Evolutionary conservation across 23 tunicate species (phyloP), one percentile per base, ranked within the genome.

Genomic region (Styela clava): DNA sequence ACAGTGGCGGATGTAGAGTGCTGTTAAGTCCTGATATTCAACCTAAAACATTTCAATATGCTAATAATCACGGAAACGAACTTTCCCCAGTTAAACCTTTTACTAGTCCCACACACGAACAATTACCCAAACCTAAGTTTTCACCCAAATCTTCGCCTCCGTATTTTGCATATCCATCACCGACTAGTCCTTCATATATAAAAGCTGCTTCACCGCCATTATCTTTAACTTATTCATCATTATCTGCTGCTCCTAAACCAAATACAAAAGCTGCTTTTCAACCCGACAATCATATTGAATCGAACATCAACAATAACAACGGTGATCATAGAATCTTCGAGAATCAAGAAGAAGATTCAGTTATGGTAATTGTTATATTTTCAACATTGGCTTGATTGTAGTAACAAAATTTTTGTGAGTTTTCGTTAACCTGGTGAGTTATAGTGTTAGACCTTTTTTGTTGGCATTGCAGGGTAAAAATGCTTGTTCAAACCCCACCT

Each of bases 1-100:
- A 32, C n/a, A 44, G 37, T 25, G 81, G 81, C 20, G 64, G 65
- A 76, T 37, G 81, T 56, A 36, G 65, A 33, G 81, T 76, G n/a
- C 22, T 27, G 18, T n/a, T 76, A 0, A 76, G 81, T 44, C 81
- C 52, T 7, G 81, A 44, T 0, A 22, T 27, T 1, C 71, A 67
- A 67, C 16, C 30, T 67, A 67, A 29, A 25, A 29, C 71, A 16
- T 29, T 67, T 27, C 71, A 25, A 67, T 67, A 29, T 29, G 71
- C 31, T 18, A 67, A 67, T 67, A 67, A 67, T 67, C 1, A 67
- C 22, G 71, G 56, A 44, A 44, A 12, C 12, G 56, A 44, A 44
- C 12, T 44, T 5, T 44, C 56, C 7, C 56, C 56, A 44, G 56
- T 44, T 44, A 44, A 44, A 44, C 56, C 56, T 5, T 44, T 44